Evolutionary conservation across 2,888 invertebrate species (phyloP).

Genomic region (Parasteatoda lunata): DNA sequence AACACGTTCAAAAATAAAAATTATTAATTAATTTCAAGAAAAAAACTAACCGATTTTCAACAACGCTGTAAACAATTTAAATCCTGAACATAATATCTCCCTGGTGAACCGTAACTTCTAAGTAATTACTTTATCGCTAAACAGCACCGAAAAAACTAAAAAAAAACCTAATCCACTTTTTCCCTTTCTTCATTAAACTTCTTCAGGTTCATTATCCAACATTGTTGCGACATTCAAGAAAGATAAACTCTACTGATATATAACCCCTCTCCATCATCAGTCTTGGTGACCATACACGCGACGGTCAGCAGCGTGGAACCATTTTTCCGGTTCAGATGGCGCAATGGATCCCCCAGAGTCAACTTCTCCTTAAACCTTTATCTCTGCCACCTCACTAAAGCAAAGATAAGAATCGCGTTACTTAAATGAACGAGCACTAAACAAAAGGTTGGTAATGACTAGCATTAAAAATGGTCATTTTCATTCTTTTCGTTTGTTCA

Average conservation of each 20-base stretch:
- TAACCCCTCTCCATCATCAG: constrained; percentile 14
- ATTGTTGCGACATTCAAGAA: background rate
- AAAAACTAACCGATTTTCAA: too few species aligned
- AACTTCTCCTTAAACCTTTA: constrained; percentile 38
- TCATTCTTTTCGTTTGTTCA: constrained; percentile 39
- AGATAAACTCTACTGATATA: background rate
- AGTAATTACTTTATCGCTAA: too few species aligned
- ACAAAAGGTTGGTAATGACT: constrained; percentile 62
- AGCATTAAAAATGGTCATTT: constrained; percentile 43
- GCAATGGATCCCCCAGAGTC: constrained; percentile 46
- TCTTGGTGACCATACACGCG: constrained; percentile 43
- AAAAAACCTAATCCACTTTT: too few species aligned
- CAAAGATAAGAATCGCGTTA: constrained; percentile 49
- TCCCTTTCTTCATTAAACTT: background rate
- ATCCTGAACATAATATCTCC: background rate
- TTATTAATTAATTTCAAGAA: too few species aligned
- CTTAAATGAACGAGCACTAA: constrained; percentile 33
- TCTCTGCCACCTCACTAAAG: constrained; percentile 52
- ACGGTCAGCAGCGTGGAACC: constrained; percentile 65
- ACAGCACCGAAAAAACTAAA: too few species aligned
- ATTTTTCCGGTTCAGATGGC: constrained; percentile 62
- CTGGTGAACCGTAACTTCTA: too few species aligned
- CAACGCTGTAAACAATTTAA: too few species aligned
- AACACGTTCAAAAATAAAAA: too few species aligned
- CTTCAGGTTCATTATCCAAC: background rate